These are phyloP conservation scores for Octodon degus DNA, from an alignment of 2,113 vertebrate genomes.

Conservation along the genomic window DNA sequence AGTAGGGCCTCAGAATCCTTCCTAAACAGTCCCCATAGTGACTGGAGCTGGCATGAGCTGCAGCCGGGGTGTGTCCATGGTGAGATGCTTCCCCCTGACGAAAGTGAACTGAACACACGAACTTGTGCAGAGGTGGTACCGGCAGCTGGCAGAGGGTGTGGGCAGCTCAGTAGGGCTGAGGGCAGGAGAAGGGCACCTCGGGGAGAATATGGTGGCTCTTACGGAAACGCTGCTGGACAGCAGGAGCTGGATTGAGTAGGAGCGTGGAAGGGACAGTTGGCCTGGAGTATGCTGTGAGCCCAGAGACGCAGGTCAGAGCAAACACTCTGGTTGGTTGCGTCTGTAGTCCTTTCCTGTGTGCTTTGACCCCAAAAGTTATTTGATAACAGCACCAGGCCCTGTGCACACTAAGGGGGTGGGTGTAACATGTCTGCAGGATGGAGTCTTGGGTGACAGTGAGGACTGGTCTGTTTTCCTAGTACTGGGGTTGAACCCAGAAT, in stretches of 20 bases:
- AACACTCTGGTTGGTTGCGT: accelerated
- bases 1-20: neutral
- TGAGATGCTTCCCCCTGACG: neutral
- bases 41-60: neutral
- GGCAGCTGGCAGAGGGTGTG: too few relatives aligned
- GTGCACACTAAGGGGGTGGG: neutral
- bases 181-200: neutral
- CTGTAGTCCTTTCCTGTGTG: neutral
- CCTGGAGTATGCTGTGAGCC: neutral
- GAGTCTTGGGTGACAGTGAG: too few relatives aligned
- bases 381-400: neutral
- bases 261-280: too few relatives aligned
- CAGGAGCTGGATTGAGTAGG: too few relatives aligned
- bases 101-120: too few relatives aligned
- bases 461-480: too few relatives aligned
- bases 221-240: neutral
- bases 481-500: neutral
- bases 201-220: too few relatives aligned
- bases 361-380: neutral
- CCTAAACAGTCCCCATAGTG: neutral
- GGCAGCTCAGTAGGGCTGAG: neutral
- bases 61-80: neutral
- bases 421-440: too few relatives aligned
- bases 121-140: neutral
- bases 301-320: too few relatives aligned